phyloP scores from a whole-genome alignment of 2,888 invertebrate species.

The Yponomeuta cagnagella region DNA sequence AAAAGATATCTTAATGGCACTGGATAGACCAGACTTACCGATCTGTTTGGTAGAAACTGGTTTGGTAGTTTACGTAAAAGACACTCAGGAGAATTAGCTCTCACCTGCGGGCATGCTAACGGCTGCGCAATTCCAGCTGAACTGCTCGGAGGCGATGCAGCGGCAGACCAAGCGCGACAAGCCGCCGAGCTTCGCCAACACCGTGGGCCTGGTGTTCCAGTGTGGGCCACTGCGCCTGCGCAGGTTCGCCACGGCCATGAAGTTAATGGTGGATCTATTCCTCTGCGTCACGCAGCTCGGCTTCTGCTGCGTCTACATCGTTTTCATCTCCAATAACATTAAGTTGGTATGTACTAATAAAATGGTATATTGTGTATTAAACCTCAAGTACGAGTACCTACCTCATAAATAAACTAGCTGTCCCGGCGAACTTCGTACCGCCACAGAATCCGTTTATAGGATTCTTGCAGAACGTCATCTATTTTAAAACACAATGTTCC shows the following conservation, averaged over 20 bases:
- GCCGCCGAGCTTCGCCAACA: conserved; percentile 86
- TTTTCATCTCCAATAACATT: conserved; percentile 92
- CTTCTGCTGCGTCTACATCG: conserved; percentile 98
- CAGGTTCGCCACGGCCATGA: conserved; percentile 78
- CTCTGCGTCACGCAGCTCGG: conserved; percentile 97
- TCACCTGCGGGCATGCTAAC: background rate
- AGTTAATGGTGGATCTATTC: conserved; percentile 86
- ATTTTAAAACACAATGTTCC: too few relatives aligned
- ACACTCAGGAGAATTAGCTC: too few relatives aligned
- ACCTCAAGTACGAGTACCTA: too few relatives aligned
- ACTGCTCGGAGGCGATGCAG: conserved; percentile 81
- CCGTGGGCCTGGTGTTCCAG: conserved; percentile 87
- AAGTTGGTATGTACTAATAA: conserved; percentile 76
- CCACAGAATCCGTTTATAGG: too few relatives aligned
- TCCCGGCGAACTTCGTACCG: too few relatives aligned
- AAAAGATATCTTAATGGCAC: too few relatives aligned
- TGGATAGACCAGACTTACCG: too few relatives aligned
- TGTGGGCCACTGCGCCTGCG: conserved; percentile 82
- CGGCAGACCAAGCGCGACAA: conserved; percentile 71
- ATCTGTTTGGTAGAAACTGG: too few relatives aligned
- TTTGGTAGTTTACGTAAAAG: too few relatives aligned
- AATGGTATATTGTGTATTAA: too few relatives aligned
- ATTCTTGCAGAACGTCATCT: too few relatives aligned
- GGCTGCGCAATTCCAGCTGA: conserved; percentile 65
- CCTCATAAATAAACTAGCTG: too few relatives aligned